A percentile compares a stretch with the other conserved stretches of the same genome.
Evolutionary conservation across 2,888 invertebrate species (phyloP).

Genomic region (Rosalia funebris): DNA sequence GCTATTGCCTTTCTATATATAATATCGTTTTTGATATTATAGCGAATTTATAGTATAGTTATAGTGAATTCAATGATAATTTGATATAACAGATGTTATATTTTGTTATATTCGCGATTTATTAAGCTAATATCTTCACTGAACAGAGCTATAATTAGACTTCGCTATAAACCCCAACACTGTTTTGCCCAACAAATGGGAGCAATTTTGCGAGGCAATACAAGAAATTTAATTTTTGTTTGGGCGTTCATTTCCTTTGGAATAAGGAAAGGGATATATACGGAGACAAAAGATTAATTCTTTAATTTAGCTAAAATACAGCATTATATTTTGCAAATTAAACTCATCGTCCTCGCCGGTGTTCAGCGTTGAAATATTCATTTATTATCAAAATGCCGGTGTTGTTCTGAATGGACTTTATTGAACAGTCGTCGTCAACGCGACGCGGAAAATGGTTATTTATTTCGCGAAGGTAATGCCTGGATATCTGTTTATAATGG

Average conservation of each 20-base stretch:
- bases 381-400: conserved; percentile 24
- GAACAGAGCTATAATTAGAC: conserved; percentile 11
- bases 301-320: conserved; percentile 35
- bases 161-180: conserved; percentile 14
- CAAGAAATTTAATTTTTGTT: conserved; percentile 34
- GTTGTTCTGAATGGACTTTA: conserved; percentile 18
- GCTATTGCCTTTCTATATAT: no score
- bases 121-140: not conserved
- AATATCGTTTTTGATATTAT: no score
- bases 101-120: not conserved
- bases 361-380: conserved; percentile 22
- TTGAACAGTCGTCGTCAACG: conserved; percentile 9
- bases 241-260: conserved; percentile 26
- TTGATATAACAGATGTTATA: no score
- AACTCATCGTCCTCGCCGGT: conserved; percentile 34
- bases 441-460: conserved; percentile 15
- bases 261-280: conserved; percentile 25
- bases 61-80: no score
- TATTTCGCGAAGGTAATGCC: not conserved
- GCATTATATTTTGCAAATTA: conserved; percentile 40
- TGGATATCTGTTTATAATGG: no score
- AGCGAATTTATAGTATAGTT: no score
- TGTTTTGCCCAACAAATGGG: conserved; percentile 27
- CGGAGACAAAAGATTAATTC: conserved; percentile 36
- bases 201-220: conserved; percentile 29